Evolutionary conservation across 2,113 vertebrate species (phyloP).

Genomic region (Siniperca knerii): DNA sequence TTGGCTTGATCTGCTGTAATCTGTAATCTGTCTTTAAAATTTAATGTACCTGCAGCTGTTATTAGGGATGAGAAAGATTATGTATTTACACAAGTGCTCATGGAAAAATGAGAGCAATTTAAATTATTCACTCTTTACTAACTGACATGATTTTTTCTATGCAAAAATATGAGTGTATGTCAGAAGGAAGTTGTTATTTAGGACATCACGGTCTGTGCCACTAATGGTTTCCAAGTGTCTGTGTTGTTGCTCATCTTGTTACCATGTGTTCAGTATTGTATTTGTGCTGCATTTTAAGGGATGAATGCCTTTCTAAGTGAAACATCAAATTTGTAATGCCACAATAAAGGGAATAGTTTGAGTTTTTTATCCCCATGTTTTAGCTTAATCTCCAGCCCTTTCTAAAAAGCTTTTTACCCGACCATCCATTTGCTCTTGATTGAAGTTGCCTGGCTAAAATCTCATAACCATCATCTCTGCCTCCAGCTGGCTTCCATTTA

Average conservation of each 20-base stretch:
- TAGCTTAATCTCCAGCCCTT: constrained; percentile 44
- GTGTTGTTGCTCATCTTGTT: background rate
- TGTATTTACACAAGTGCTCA: constrained; percentile 41
- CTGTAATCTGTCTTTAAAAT: constrained; percentile 57
- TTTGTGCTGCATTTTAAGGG: constrained; percentile 47
- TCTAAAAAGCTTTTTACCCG: constrained; percentile 50
- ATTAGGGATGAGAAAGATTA: constrained; percentile 27
- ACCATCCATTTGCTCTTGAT: constrained; percentile 52
- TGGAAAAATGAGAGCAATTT: constrained; percentile 44
- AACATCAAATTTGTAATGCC: constrained; percentile 42
- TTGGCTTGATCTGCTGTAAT: background rate
- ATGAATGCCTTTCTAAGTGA: constrained; percentile 52
- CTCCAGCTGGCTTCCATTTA: constrained; percentile 52
- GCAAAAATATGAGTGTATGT: background rate
- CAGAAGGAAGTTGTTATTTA: background rate
- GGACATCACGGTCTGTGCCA: background rate
- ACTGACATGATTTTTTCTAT: constrained; percentile 1
- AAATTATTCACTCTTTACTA: constrained; percentile 40
- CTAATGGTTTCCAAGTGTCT: constrained; percentile 35
- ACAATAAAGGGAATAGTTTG: constrained; percentile 52
- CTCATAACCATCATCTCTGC: constrained; percentile 49
- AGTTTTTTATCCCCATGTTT: constrained; percentile 28
- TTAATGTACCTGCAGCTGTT: constrained; percentile 53
- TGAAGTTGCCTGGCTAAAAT: constrained; percentile 48
- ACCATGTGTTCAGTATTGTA: constrained; percentile 29